Conservation (phyloP, 2,113 vertebrate species). For the Eonycteris spelaea region DNA sequence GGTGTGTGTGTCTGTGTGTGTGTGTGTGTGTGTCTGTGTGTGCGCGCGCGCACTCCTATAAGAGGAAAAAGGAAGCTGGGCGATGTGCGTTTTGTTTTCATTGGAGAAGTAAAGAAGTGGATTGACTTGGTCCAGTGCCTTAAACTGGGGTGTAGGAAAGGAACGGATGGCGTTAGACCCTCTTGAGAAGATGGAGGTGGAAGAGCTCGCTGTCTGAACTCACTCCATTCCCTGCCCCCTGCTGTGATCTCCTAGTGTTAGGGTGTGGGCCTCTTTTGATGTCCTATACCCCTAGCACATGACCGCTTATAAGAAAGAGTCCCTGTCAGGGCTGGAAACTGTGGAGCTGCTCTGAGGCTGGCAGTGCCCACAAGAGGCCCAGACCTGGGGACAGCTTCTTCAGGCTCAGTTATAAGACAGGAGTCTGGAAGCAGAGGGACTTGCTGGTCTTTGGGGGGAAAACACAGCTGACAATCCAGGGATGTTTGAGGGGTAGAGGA, state of each 20-base stretch:
- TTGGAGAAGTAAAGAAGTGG: conserved; percentile 55
- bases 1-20: neutral
- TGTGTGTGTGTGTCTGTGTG: neutral
- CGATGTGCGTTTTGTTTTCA: conserved; percentile 43
- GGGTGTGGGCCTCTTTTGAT: conserved; percentile 41
- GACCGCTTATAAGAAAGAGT: conserved; percentile 66
- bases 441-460: neutral
- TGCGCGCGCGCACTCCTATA: neutral
- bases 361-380: conserved; percentile 66
- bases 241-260: neutral
- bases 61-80: conserved; percentile 45
- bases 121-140: conserved; percentile 31
- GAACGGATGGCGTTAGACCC: neutral
- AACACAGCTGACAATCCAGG: neutral
- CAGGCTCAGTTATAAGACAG: neutral
- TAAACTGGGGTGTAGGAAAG: neutral
- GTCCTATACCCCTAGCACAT: conserved; percentile 36
- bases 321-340: conserved; percentile 67
- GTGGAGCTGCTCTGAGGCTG: conserved; percentile 46
- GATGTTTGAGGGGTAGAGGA: neutral
- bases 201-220: neutral
- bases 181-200: neutral
- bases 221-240: neutral
- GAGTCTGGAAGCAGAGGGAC: neutral
- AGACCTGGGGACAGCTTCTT: conserved; percentile 50